These are phyloP conservation scores for Ommatoiulus sabulosus DNA, from an alignment of 2,888 invertebrate genomes.

Conservation along the genomic window DNA sequence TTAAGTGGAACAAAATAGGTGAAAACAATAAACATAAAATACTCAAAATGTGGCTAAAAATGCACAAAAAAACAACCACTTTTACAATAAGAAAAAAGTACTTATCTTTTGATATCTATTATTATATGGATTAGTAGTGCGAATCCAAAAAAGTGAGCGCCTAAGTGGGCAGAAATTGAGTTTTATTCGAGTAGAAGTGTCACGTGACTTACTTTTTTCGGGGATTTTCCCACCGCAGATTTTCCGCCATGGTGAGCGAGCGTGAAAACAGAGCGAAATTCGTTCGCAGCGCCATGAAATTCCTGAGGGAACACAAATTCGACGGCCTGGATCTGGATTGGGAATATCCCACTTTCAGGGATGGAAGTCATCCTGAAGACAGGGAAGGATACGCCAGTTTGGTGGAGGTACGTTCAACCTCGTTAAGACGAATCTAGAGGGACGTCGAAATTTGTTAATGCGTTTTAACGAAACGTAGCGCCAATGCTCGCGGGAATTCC, in stretches of 20 bases:
- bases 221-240: slow-evolving; percentile 66
- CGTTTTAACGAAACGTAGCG: too few relatives aligned
- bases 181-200: not conserved
- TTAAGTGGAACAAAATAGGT: not conserved
- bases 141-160: not conserved
- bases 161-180: not conserved
- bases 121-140: not conserved
- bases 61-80: too few relatives aligned
- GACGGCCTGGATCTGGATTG: slow-evolving; percentile 94
- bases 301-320: slow-evolving; percentile 90
- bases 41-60: not conserved
- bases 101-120: not conserved
- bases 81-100: not conserved
- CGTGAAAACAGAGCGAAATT: slow-evolving; percentile 81
- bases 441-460: too few relatives aligned
- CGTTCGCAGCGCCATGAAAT: slow-evolving; percentile 71
- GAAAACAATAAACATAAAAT: not conserved
- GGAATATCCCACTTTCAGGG: slow-evolving; percentile 78
- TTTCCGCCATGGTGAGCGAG: slow-evolving; percentile 89
- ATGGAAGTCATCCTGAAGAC: slow-evolving; percentile 81
- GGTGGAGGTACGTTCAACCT: slow-evolving; percentile 78
- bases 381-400: slow-evolving; percentile 88
- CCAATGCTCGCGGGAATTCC: too few relatives aligned
- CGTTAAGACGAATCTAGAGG: too few relatives aligned
- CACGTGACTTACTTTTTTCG: not conserved